Evolutionary conservation across 2,797 vertebrate genomes (phyloP), one percentile per base, ranked within the genome.

Genomic region (Mustela erminea): DNA sequence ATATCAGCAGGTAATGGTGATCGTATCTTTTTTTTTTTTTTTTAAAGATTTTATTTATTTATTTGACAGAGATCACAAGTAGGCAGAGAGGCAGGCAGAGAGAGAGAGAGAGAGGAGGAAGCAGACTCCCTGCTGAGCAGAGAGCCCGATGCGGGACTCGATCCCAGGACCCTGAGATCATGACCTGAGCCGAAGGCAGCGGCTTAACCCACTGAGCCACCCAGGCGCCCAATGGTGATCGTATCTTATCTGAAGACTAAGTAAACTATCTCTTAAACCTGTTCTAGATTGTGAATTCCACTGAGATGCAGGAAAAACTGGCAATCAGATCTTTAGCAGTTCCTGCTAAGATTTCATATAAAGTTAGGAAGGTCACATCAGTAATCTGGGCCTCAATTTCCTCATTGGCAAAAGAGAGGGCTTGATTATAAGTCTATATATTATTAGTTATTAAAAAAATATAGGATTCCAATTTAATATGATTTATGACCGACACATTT

Each of bases 381-480:
- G 43, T 82, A 95, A 56, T 49, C 15, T 52, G 49, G 43, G n/a
- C 25, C 60, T 95, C 68, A 58, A 54, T 90, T 75, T 75, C 68
- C 52, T 82, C 74, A 64, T 27, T 25, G 87, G 62, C 27, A 95
- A 89, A 97, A 80, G 94, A 96, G 23, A 90, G 13, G 23, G 72
- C 82, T 82, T 93, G 43, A 70, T 29, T 78, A 7, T 75, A 46
- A 68, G 62, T 95, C 60, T 83, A 27, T 72, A 46, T 75, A 46
- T 46, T 75, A 49, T 62, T 14, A 82, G 70, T 62, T 90, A 77
- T 83, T 80, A 77, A 96, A 95, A 96, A 88, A 91, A 80, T 68
- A 38, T 25, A 62, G 43, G 41, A 92, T 72, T 95, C 58, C 91
- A 60, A 54, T 89, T 94, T 93, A 88, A 77, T 77, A 87, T 58